phyloP scores from a whole-genome alignment of 2,113 vertebrate species.

The Spilogale gracilis region DNA sequence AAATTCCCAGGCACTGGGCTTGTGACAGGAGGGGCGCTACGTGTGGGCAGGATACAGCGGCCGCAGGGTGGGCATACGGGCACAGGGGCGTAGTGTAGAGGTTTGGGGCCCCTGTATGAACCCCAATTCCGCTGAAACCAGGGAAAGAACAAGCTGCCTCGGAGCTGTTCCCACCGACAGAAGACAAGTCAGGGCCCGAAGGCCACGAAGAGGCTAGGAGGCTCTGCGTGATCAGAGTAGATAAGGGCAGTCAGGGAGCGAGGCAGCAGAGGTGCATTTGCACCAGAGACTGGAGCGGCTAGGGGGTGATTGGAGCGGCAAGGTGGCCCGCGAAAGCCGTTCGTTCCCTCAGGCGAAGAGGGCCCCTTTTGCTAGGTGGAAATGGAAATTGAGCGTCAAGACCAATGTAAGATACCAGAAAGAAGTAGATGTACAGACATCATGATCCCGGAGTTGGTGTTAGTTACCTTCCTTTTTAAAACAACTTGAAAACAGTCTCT shows the following conservation, averaged over 20 bases:
- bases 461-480: background rate
- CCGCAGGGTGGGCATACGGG: fast-evolving
- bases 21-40: background rate
- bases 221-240: background rate
- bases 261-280: background rate
- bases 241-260: background rate
- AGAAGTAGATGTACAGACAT: background rate
- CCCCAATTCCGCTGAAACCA: background rate
- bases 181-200: background rate
- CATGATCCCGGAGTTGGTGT: background rate
- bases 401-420: background rate
- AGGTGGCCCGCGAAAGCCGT: background rate
- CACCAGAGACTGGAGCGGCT: background rate
- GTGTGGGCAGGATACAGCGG: too few relatives aligned
- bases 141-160: background rate
- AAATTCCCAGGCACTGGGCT: background rate
- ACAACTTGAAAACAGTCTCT: background rate
- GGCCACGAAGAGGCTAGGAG: background rate
- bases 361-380: background rate
- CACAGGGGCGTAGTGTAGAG: background rate
- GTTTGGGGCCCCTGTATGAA: background rate
- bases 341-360: background rate
- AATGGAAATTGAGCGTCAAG: background rate
- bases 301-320: background rate
- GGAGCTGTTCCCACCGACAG: background rate